Evolutionary conservation across 2,797 vertebrate genomes (phyloP).

Genomic region (Phataginus tricuspis): DNA sequence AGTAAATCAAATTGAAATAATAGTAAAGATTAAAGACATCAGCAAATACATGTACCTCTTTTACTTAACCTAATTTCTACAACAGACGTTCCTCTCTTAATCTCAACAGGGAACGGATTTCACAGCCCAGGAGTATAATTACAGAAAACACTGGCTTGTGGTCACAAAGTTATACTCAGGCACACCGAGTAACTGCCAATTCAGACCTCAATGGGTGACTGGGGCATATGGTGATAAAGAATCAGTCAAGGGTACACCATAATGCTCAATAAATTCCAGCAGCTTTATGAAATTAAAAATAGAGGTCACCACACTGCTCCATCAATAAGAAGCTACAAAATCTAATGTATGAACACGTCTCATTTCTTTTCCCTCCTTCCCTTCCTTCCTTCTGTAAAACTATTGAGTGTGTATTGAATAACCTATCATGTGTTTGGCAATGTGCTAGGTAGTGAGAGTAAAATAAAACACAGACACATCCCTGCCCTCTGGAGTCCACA

Average conservation of each 20-base stretch:
- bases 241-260: constrained; percentile 85
- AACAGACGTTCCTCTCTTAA: constrained; percentile 86
- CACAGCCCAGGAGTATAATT: constrained; percentile 87
- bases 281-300: constrained; percentile 85
- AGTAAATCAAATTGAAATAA: constrained; percentile 78
- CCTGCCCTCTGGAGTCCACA: background rate
- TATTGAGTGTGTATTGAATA: background rate
- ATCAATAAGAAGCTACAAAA: constrained; percentile 73
- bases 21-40: constrained; percentile 80
- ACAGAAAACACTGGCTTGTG: constrained; percentile 84
- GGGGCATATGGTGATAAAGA: constrained; percentile 87
- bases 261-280: constrained; percentile 81
- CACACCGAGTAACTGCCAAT: constrained; percentile 83
- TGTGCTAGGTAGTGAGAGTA: background rate
- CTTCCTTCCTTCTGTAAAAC: background rate
- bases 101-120: constrained; percentile 87
- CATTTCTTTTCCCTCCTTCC: background rate
- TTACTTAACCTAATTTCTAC: constrained; percentile 86
- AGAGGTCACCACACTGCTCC: constrained; percentile 79
- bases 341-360: constrained; percentile 54
- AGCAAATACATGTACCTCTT: constrained; percentile 80
- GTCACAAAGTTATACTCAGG: constrained; percentile 87
- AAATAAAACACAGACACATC: background rate
- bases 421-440: background rate
- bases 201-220: constrained; percentile 83